Conservation (phyloP, 2,888 invertebrate genomes). For the Acrobasis repandana region DNA sequence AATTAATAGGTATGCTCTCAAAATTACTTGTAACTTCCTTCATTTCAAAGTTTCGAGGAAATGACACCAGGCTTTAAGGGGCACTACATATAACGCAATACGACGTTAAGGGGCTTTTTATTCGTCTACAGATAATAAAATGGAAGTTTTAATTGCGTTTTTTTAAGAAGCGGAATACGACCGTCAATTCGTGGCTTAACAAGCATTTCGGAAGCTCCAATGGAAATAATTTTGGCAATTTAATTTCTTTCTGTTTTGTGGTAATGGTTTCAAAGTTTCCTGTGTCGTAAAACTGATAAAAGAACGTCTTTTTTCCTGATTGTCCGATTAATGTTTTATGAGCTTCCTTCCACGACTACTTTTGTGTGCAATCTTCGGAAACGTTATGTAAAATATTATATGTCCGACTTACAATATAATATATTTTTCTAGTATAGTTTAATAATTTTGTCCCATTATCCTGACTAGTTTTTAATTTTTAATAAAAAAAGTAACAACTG, state of each 20-base stretch:
- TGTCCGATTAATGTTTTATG: background rate
- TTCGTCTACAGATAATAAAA: constrained; percentile 15
- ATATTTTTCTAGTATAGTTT: too few relatives aligned
- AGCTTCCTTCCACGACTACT: background rate
- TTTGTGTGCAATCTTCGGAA: too few relatives aligned
- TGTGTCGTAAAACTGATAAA: background rate
- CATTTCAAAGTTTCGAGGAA: constrained; percentile 7
- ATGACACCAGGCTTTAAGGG: background rate
- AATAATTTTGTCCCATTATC: too few relatives aligned
- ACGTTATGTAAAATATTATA: too few relatives aligned
- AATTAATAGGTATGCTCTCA: background rate
- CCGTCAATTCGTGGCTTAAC: constrained; percentile 6
- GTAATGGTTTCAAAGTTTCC: constrained; percentile 11
- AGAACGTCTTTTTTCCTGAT: background rate
- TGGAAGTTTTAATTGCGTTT: constrained; percentile 16
- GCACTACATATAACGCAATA: constrained; percentile 1
- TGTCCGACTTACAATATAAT: too few relatives aligned
- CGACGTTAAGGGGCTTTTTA: constrained; percentile 11
- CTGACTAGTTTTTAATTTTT: too few relatives aligned
- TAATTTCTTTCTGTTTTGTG: constrained; percentile 7
- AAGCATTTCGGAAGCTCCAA: constrained; percentile 8
- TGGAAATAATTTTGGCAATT: constrained; percentile 15
- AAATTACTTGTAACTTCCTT: constrained; percentile 3
- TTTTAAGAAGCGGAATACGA: constrained; percentile 7
- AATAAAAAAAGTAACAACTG: too few relatives aligned